Conservation (phyloP, 2,797 vertebrate genomes). For the Sarcophilus harrisii region DNA sequence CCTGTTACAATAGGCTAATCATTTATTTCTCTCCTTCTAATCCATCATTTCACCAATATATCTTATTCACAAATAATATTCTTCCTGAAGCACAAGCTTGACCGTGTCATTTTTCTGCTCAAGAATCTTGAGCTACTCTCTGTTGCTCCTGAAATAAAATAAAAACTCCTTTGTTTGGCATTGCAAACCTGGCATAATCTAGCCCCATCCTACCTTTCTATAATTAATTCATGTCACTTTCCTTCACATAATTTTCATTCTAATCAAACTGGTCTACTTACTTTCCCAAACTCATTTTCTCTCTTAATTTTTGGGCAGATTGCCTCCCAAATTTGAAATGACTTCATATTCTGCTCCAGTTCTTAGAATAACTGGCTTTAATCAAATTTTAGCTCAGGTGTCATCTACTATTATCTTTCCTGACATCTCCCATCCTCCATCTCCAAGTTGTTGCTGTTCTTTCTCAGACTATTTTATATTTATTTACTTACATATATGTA, state of each 20-base stretch:
- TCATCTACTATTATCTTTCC: not conserved
- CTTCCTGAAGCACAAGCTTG: not conserved
- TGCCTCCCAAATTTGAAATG: not conserved
- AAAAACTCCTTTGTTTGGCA: not conserved
- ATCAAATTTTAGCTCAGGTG: not conserved
- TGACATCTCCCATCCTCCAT: not conserved
- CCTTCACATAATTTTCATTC: not conserved
- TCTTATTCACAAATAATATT: not conserved
- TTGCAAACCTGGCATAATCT: not conserved
- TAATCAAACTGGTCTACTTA: not conserved
- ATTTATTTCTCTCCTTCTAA: not conserved
- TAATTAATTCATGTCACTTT: not conserved
- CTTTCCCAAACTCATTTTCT: not conserved
- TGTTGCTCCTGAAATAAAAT: not conserved
- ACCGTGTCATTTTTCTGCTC: not conserved
- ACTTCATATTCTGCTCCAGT: not conserved
- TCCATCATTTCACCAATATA: not conserved
- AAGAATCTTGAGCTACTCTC: not conserved
- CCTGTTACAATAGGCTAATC: not conserved
- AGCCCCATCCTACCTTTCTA: not conserved
- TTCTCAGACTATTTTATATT: not conserved
- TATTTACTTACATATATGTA: not conserved
- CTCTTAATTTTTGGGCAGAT: not conserved
- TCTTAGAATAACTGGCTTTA: not conserved
- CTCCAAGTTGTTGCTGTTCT: not conserved